Percentiles rank a stretch among this genome's conserved stretches.
phyloP scores from a whole-genome alignment of 92 coral and sea anemone species.

The Paramuricea clavata region DNA sequence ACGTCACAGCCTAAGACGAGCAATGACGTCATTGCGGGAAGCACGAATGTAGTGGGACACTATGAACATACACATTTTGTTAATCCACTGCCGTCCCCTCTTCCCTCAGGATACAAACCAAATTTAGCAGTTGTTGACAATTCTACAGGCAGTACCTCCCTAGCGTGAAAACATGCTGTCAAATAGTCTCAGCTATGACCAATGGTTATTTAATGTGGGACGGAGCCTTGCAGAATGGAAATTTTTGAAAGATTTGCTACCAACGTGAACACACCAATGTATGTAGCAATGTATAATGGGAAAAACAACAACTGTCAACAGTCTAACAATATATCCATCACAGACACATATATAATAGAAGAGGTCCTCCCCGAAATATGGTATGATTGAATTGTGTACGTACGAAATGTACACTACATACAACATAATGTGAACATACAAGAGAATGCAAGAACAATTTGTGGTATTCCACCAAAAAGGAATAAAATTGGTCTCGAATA shows the following conservation, averaged over 20 bases:
- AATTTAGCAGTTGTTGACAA: conserved; percentile 5
- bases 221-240: neutral
- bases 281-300: too few species aligned
- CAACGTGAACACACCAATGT: neutral
- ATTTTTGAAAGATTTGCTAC: too few species aligned
- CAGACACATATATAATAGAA: too few species aligned
- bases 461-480: neutral
- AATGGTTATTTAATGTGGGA: neutral
- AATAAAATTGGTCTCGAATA: too few species aligned
- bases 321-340: too few species aligned
- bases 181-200: too few species aligned
- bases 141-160: neutral
- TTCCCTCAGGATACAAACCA: conserved; percentile 25
- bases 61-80: neutral
- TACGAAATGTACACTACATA: too few species aligned
- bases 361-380: too few species aligned
- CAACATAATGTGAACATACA: too few species aligned
- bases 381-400: too few species aligned
- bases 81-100: neutral
- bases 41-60: neutral
- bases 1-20: neutral
- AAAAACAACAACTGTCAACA: too few species aligned
- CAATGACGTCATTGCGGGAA: neutral
- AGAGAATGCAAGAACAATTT: neutral
- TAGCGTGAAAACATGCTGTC: neutral